Evolutionary conservation across 2,888 invertebrate species (phyloP).

Genomic region (Globia sparganii): DNA sequence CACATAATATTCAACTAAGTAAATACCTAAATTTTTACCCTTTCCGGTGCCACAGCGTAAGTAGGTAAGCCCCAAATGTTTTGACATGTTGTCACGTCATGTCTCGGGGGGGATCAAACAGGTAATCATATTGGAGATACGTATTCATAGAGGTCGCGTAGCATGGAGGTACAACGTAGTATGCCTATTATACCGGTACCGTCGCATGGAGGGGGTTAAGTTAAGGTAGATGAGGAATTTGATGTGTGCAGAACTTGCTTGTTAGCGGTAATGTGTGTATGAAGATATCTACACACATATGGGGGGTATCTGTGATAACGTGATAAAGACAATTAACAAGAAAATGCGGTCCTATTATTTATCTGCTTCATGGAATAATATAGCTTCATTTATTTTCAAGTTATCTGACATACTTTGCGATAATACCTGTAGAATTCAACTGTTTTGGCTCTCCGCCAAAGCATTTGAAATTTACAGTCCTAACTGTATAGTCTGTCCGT

Average conservation of each 20-base stretch:
- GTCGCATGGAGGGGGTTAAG: neutral
- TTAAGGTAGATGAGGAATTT: neutral
- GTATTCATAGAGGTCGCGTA: conserved; percentile 19
- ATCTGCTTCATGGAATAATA: neutral
- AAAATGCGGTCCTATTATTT: neutral
- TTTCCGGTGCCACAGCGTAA: conserved; percentile 21
- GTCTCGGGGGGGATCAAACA: conserved; percentile 55
- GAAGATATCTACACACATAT: too few relatives aligned
- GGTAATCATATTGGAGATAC: conserved; percentile 55
- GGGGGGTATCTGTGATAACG: neutral
- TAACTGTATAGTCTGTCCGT: too few relatives aligned
- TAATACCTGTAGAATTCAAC: neutral
- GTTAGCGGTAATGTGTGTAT: neutral
- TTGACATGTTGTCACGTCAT: conserved; percentile 63
- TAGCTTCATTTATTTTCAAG: neutral
- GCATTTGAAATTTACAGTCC: neutral
- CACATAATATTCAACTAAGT: conserved; percentile 19
- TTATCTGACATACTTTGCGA: neutral
- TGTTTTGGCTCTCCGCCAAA: neutral
- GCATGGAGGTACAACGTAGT: neutral
- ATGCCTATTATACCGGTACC: neutral
- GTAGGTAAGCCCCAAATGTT: conserved; percentile 61
- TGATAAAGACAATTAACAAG: neutral
- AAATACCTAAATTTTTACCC: conserved; percentile 38
- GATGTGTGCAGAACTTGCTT: neutral